Conservation (phyloP, 2,888 invertebrate species). For the Tridacna gigas region DNA sequence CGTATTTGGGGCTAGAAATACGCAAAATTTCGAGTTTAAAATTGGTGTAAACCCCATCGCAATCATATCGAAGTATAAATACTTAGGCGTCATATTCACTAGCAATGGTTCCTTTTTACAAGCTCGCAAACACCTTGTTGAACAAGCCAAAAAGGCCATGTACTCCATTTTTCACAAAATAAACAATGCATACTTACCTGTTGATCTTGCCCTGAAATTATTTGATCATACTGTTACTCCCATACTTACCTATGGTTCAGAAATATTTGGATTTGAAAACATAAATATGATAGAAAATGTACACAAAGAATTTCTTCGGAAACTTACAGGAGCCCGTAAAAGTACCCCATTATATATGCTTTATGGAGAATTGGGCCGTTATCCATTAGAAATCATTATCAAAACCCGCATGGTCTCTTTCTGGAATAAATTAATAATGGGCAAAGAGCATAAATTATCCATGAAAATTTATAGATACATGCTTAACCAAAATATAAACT, state of each 20-base stretch:
- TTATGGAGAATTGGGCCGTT: slow-evolving; percentile 25
- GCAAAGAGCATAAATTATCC: not conserved
- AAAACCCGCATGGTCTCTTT: slow-evolving; percentile 26
- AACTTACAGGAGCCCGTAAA: slow-evolving; percentile 5
- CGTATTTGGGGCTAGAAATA: slow-evolving; percentile 24
- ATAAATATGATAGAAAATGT: slow-evolving; percentile 18
- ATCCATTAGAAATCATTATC: slow-evolving; percentile 5
- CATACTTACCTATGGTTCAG: slow-evolving; percentile 25
- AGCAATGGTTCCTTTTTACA: not conserved
- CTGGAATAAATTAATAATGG: not conserved
- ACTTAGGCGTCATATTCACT: slow-evolving; percentile 24
- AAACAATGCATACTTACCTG: not conserved
- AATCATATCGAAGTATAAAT: slow-evolving; percentile 10
- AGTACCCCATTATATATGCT: slow-evolving; percentile 28
- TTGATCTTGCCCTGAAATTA: slow-evolving; percentile 22
- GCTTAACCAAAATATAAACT: not conserved
- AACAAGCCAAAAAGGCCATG: slow-evolving; percentile 33
- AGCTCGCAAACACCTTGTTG: not conserved
- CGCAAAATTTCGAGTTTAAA: slow-evolving; percentile 3
- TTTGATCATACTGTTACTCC: slow-evolving; percentile 32
- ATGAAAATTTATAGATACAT: not conserved
- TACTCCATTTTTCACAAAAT: not conserved
- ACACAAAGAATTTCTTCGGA: slow-evolving; percentile 29
- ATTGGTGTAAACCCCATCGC: not conserved
- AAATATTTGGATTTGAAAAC: slow-evolving; percentile 29